Evolutionary conservation across 1,140 invertebrate genomes (phyloP).

Genomic region (Zaprionus ornatus): DNA sequence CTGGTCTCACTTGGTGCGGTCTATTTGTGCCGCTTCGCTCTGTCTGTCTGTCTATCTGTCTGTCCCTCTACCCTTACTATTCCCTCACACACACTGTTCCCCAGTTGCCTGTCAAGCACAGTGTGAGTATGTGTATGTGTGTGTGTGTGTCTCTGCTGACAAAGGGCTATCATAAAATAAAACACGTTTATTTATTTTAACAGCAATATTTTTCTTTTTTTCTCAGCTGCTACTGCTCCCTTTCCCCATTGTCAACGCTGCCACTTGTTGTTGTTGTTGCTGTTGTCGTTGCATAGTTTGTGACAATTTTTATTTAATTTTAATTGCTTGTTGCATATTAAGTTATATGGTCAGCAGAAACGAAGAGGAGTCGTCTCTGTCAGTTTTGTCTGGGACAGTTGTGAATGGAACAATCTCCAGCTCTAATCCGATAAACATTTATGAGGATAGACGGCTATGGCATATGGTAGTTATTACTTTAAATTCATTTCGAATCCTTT

Average conservation of each 20-base stretch:
- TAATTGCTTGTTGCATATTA: constrained; percentile 79
- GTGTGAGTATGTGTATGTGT: constrained; percentile 38
- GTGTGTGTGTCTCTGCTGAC: constrained; percentile 63
- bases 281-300: constrained; percentile 58
- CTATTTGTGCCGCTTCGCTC: constrained; percentile 65
- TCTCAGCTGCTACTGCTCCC: constrained; percentile 6
- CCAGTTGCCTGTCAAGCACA: constrained; percentile 68
- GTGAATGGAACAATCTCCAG: background rate
- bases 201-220: constrained; percentile 47
- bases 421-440: background rate
- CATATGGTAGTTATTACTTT: background rate
- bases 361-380: constrained; percentile 40
- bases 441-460: background rate
- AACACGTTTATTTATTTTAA: constrained; percentile 72
- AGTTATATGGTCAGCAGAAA: constrained; percentile 62
- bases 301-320: constrained; percentile 79
- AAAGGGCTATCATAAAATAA: constrained; percentile 80
- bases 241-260: constrained; percentile 40
- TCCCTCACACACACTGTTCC: constrained; percentile 31
- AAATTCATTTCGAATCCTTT: background rate
- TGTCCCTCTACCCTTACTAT: constrained; percentile 16
- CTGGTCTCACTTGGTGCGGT: constrained; percentile 65
- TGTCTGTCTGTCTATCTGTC: constrained; percentile 17
- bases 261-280: constrained; percentile 24
- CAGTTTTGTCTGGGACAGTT: constrained; percentile 10